A percentile compares a stretch with the other conserved stretches of the same genome.
These are phyloP conservation scores for Belgica antarctica DNA, from an alignment of 2,888 invertebrate species.

Conservation along the genomic window DNA sequence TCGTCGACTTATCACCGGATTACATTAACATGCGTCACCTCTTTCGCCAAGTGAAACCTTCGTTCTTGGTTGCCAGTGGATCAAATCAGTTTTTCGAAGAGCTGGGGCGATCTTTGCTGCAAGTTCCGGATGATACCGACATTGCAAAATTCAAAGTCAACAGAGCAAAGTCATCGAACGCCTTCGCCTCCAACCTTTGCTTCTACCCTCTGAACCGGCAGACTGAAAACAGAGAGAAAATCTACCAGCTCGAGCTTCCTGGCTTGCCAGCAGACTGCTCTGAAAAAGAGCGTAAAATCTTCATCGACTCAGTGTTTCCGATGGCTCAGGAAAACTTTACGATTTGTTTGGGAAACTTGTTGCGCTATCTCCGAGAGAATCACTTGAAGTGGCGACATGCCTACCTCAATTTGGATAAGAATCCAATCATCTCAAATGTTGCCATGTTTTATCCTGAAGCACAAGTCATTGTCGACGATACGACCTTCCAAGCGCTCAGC, in stretches of 20 bases:
- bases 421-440: slow-evolving; percentile 45
- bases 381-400: slow-evolving; percentile 44
- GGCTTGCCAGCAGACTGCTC: slow-evolving; percentile 45
- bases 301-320: slow-evolving; percentile 46
- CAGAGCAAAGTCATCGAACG: slow-evolving; percentile 3
- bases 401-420: slow-evolving; percentile 43
- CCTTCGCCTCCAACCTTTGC: slow-evolving; percentile 42
- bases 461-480: slow-evolving; percentile 61
- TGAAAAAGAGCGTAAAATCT: slow-evolving; percentile 44
- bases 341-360: slow-evolving; percentile 46
- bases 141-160: slow-evolving; percentile 43
- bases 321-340: slow-evolving; percentile 45
- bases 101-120: slow-evolving; percentile 43
- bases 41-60: slow-evolving; percentile 45
- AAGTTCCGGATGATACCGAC: slow-evolving; percentile 39
- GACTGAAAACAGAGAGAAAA: slow-evolving; percentile 45
- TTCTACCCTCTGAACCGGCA: slow-evolving; percentile 45
- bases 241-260: slow-evolving; percentile 45
- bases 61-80: slow-evolving; percentile 45
- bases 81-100: slow-evolving; percentile 45
- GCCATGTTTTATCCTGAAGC: slow-evolving; percentile 55
- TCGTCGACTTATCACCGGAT: slow-evolving; percentile 46
- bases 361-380: slow-evolving; percentile 45
- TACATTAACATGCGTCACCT: slow-evolving; percentile 45
- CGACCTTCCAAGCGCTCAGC: slow-evolving; percentile 63